Conservation (phyloP, 2,113 vertebrate species). For the Mesembrinibis cayennensis region DNA sequence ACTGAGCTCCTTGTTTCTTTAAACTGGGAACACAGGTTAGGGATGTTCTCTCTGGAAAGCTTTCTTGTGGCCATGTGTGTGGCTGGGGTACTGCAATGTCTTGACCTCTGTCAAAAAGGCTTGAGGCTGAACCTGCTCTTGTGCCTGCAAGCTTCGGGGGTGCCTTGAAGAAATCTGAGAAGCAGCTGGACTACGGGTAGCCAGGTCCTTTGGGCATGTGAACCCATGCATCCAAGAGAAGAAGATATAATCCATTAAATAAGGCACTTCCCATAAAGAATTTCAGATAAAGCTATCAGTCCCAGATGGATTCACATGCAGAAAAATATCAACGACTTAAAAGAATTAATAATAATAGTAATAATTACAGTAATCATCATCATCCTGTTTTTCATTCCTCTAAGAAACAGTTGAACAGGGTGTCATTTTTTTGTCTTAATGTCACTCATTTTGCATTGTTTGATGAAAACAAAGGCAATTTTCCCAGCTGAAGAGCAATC, state of each 20-base stretch:
- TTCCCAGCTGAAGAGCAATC: background rate
- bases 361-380: background rate
- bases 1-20: background rate
- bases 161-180: background rate
- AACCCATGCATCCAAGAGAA: accelerated
- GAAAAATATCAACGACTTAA: background rate
- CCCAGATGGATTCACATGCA: background rate
- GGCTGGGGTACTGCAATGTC: background rate
- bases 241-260: background rate
- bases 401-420: background rate
- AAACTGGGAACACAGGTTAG: background rate
- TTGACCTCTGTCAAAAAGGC: background rate
- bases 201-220: background rate
- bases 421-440: background rate
- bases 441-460: background rate
- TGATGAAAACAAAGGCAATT: background rate
- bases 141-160: background rate
- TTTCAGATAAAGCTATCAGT: background rate
- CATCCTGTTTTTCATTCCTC: background rate
- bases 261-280: background rate
- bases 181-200: background rate
- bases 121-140: background rate
- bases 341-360: background rate
- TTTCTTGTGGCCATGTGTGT: background rate
- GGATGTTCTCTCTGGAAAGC: background rate